Evolutionary conservation across 2,113 vertebrate genomes (phyloP).

Genomic region (Pimephales promelas): DNA sequence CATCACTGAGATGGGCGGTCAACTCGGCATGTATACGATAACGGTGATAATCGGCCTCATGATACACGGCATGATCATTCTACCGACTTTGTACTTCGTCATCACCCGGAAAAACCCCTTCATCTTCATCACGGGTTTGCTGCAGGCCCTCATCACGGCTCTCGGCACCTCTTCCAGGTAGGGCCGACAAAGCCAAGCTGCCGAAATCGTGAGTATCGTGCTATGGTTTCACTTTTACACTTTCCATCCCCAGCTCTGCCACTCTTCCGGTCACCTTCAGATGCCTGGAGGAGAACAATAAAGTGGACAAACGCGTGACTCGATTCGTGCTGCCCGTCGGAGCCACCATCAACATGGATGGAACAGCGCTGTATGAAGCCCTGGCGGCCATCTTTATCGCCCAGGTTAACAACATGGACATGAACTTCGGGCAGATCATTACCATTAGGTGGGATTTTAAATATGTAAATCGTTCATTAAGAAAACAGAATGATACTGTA

Average conservation of each 20-base stretch:
- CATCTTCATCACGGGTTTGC: constrained; percentile 91
- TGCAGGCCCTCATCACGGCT: constrained; percentile 93
- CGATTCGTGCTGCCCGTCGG: constrained; percentile 94
- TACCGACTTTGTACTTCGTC: constrained; percentile 92
- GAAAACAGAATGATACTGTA: neutral
- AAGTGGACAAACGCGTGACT: constrained; percentile 92
- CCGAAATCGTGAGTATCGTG: neutral
- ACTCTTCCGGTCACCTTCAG: constrained; percentile 96
- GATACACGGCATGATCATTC: constrained; percentile 88
- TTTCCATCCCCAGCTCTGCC: constrained; percentile 81
- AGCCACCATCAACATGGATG: constrained; percentile 97
- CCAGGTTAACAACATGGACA: constrained; percentile 95
- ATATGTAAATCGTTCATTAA: neutral
- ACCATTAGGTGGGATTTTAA: constrained; percentile 87
- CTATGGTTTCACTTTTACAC: neutral
- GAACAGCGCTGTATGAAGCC: constrained; percentile 94
- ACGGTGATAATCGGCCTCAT: constrained; percentile 92
- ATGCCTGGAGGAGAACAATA: constrained; percentile 94
- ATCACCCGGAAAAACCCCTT: constrained; percentile 94
- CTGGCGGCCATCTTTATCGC: constrained; percentile 97
- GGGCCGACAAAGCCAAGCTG: neutral
- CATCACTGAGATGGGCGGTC: constrained; percentile 93
- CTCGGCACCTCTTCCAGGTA: constrained; percentile 96
- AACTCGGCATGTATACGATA: constrained; percentile 96
- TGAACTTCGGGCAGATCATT: constrained; percentile 98